Conservation (phyloP, 2,113 vertebrate genomes). For the Peromyscus polionotus region DNA sequence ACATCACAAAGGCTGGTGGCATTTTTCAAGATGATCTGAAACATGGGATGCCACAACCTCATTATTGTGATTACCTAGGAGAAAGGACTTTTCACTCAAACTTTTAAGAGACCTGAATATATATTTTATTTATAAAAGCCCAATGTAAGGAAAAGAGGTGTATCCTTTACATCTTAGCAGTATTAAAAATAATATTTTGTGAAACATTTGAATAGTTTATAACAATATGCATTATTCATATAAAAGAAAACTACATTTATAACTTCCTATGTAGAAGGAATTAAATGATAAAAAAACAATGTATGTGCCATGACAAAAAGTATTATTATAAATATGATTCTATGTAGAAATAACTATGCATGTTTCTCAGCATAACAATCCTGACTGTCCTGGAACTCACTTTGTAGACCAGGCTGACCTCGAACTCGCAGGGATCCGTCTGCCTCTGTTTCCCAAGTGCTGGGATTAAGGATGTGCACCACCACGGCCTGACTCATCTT, state of each 20-base stretch:
- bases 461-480: too few relatives aligned
- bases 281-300: not conserved
- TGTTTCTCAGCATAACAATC: not conserved
- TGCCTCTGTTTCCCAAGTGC: too few relatives aligned
- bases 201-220: not conserved
- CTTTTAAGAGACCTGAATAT: slow-evolving; percentile 14
- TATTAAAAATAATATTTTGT: slow-evolving; percentile 19
- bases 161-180: not conserved
- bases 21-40: not conserved
- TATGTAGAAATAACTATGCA: not conserved
- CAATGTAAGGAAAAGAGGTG: not conserved
- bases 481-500: not conserved
- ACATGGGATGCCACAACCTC: not conserved
- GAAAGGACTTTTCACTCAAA: slow-evolving; percentile 30
- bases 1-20: not conserved
- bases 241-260: slow-evolving; percentile 13
- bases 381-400: not conserved
- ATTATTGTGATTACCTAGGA: not conserved
- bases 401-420: not conserved
- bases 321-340: not conserved
- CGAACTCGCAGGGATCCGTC: not conserved
- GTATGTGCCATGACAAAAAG: slow-evolving; percentile 4
- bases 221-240: not conserved
- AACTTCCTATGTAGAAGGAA: not conserved
- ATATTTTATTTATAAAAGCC: not conserved